A percentile compares a stretch with the other conserved stretches of the same genome.
Evolutionary conservation across 2,888 invertebrate species (phyloP).

Genomic region (Anthoptus insignis): DNA sequence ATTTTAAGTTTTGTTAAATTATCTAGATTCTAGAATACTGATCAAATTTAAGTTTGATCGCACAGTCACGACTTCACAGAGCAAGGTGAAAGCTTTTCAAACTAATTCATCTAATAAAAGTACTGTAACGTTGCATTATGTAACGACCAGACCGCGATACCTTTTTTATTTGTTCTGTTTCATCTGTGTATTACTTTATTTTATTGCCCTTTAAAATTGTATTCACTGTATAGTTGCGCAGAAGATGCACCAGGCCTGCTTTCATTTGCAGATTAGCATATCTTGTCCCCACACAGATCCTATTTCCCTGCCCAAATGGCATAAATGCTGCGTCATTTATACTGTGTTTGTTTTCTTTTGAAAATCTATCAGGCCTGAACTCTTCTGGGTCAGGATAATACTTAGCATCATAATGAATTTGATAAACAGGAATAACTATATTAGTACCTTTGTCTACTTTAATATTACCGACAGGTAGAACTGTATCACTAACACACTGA

Average conservation of each 20-base stretch:
- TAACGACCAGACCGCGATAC: too few relatives aligned
- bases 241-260: constrained; percentile 47
- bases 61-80: too few relatives aligned
- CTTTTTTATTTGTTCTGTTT: too few relatives aligned
- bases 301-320: constrained; percentile 78
- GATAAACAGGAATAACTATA: constrained; percentile 63
- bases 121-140: too few relatives aligned
- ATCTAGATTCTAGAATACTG: too few relatives aligned
- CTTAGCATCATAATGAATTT: constrained; percentile 72
- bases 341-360: constrained; percentile 49
- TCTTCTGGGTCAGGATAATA: constrained; percentile 73
- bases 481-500: constrained; percentile 58
- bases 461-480: constrained; percentile 67
- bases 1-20: too few relatives aligned
- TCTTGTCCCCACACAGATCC: constrained; percentile 74
- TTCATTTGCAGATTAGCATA: constrained; percentile 63
- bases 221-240: constrained; percentile 46
- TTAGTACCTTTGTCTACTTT: constrained; percentile 63
- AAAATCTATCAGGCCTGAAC: constrained; percentile 75
- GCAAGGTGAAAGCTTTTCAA: too few relatives aligned
- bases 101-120: too few relatives aligned
- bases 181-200: constrained; percentile 52
- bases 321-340: constrained; percentile 62
- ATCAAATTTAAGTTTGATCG: too few relatives aligned
- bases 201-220: constrained; percentile 38